Evolutionary conservation across 2,888 invertebrate genomes (phyloP), one percentile per base, ranked within the genome.

Genomic region (Monopis laevigella): DNA sequence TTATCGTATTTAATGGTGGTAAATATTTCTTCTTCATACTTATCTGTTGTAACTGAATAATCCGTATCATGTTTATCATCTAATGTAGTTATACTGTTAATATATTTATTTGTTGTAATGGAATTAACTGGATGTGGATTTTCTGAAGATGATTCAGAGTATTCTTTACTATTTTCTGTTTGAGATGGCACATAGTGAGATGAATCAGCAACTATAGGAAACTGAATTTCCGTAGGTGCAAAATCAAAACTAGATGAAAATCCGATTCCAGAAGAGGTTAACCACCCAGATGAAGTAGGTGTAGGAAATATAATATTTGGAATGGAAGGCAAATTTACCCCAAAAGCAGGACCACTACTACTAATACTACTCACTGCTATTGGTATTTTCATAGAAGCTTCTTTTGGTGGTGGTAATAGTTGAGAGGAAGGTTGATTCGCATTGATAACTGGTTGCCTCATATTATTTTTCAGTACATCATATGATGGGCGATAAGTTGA

Each of bases 401-500:
- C 62, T 50, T 60, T 60, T 2, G 74, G 74, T 29, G 80, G 80
- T 27, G 77, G 77, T 27, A 75, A 45, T 10, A 78, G 46, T 26
- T 67, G 66, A 16, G 72, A 73, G 14, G 78, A 75, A 5, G 77
- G 75, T 49, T 74, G 71, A 40, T 70, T 69, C 2, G 58, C 57
- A 41, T 71, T 71, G 34, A 53, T 64, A 6, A 46, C 50, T 7
- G 82, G 81, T 44, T 73, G 56, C 52, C 70, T 67, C 1, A 70
- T 51, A 48, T 75, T 48, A 43, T 49, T 48, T 28, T 74, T 77
- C 5, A 64, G 45, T 39, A 68, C 57, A 46, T 81, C 72, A 50
- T 67, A 75, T 16, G 61, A 50, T 14, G 81, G 82, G 48, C 72
- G 64, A 40, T 72, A 75, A 1, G 78, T 78, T n/a, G 78, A 77